Evolutionary conservation across 1,140 invertebrate genomes (phyloP), one percentile per base, ranked within the genome.

Genomic region (Bombyx mandarina): DNA sequence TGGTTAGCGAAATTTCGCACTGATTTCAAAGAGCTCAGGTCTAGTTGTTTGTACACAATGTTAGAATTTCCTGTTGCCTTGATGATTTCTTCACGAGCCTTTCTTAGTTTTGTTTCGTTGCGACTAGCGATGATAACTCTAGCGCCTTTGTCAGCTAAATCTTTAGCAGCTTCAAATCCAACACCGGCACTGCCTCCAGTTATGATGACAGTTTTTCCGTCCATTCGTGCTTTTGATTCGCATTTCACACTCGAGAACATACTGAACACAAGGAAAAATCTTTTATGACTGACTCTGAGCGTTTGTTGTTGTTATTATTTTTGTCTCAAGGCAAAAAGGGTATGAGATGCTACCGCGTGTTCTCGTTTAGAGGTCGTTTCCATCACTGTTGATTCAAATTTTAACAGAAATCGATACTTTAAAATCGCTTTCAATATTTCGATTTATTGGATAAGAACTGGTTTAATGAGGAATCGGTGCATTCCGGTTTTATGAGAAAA

Each of bases 131-230:
- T 90, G 43, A 95, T 90, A n/a, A 96, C 91, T 82, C 87, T 92
- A 1, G 94, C 95, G 45, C 92, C 90, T 66, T 91, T 77, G 65
- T 82, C 86, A 1, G 93, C 94, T 62, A 96, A 79, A 63, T 91
- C 90, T 62, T 88, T 79, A 0, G 92, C 93, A 46, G 93, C 91
- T 87, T 94, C 94, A 86, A 92, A 94, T 8, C 96, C 96, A 69
- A 97, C 94, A 1, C 96, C 96, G 57, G 92, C 91, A 79, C 94
- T 96, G 3, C 93, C 92, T 58, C 96, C 96, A 10, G 95, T 97
- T 8, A 97, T 86, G 44, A 97, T 90, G 1, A 92, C 90, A 12
- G 94, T 90, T 89, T 96, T 96, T 1, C 89, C 92, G 56, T 82
- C 69, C 8, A 86, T 56, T n/a, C 68, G 71, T 6, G 67, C 64